Base-by-base conservation (phyloP, 2,888 invertebrate genomes). In the Lepetodrilus schrolli region DNA sequence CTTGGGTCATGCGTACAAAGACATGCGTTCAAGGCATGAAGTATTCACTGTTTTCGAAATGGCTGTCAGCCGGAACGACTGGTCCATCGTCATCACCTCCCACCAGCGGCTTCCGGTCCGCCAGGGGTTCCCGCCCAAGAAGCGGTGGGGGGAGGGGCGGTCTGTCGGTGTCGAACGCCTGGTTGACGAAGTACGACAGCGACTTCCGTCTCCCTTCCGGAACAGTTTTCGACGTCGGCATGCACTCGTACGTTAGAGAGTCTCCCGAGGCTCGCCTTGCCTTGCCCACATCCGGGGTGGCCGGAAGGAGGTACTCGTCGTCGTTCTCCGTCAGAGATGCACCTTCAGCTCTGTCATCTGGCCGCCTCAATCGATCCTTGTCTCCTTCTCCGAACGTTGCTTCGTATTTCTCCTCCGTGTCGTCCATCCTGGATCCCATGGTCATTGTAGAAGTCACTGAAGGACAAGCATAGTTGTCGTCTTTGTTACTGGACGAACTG, bases 231-330 rank as follows among this genome's bases (percentile, higher is more conserved):
- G 17, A 17, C 1, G 30, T 30, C 26, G 58, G 58, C 2, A 58
- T 58, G 30, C 26, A 23, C 30, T 30, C 58, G n/a, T 58, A 58
- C 30, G 26, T 17, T 1, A 58, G 58, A 1, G 58, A 58, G 13
- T 58, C 30, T 34, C 17, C 26, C 7, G 58, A 58, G 2, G n/a
- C 58, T 30, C 58, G 10, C 4, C 58, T 58, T 7, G 26, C 58
- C n/a, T 58, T 23, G 17, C 58, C 30, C n/a, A 58, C 30, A 30
- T 58, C 58, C 2, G 58, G 58, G 5, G 68, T 68, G 13, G 47
- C 68, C 23, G 68, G 68, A 23, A 68, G 43, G 2, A 68, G 43
- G 47, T 68, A 68, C 26, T 68, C 68, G 47, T 68, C 68, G 17
- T 68, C 68, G 7, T 68, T 47, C n/a, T 68, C 68, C n/a, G 47